Conservation (phyloP, 2,113 vertebrate species). For the Nyctibius bracteatus region DNA sequence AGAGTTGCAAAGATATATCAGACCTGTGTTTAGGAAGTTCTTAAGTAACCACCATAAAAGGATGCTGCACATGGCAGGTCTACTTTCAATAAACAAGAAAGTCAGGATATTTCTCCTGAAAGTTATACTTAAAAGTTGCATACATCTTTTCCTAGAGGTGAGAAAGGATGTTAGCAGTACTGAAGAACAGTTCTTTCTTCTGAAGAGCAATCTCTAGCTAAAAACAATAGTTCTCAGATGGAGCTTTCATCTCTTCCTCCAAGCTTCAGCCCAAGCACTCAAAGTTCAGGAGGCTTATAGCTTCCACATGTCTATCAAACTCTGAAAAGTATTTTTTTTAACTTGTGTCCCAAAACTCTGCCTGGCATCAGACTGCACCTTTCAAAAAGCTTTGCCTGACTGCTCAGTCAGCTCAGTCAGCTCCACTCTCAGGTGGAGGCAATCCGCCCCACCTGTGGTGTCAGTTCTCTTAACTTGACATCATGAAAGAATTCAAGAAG, state of each 20-base stretch:
- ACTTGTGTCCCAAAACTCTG: background rate
- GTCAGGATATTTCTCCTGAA: background rate
- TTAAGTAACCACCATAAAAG: background rate
- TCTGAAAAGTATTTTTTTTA: background rate
- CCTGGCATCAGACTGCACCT: background rate
- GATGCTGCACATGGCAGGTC: background rate
- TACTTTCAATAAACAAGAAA: background rate
- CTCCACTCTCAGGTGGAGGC: too few relatives aligned
- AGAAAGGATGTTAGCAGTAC: background rate
- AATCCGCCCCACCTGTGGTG: background rate
- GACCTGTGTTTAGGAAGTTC: background rate
- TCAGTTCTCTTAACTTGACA: background rate
- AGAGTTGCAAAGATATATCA: background rate
- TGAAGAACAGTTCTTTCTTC: background rate
- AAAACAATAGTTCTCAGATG: background rate
- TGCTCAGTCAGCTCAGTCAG: background rate
- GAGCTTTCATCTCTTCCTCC: background rate
- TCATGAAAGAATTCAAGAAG: background rate
- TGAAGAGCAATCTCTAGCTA: background rate
- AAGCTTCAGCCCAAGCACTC: background rate
- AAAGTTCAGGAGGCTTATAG: background rate
- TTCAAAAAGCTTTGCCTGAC: background rate
- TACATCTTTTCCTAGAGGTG: background rate
- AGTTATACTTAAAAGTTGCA: background rate
- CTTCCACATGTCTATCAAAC: background rate